Base-by-base conservation (phyloP, 1,140 invertebrate species). In the Spodoptera frugiperda region DNA sequence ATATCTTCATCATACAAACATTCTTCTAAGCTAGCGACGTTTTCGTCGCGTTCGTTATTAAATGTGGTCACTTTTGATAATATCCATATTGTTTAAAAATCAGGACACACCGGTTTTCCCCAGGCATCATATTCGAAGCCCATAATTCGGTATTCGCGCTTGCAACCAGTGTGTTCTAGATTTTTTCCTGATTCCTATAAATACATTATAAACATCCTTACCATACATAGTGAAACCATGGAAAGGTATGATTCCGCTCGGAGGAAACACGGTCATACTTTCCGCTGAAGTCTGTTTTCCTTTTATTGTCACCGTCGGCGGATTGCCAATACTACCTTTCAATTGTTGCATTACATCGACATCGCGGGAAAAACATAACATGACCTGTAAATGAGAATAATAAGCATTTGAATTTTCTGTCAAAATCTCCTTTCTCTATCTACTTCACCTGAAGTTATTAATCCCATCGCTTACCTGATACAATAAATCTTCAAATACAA, bases 191-290 rank as follows among this genome's bases (percentile, higher is more conserved):
- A 3, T 30, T 30, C 5, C 25, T 5, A 5, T 25, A 25, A 25
- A 39, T n/a, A 6, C 8, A 8, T 39, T 39, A 39, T 10, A 39
- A 39, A 39, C 9, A 49, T 9, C 30, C 71, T 74, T 95, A 98
- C 98, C 97, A 94, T 98, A 99, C 98, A 99, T 99, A 9, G 98
- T 97, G 89, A 99, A 99, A 0, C 98, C 98, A 91, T 99, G 98
- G 91, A 99, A 99, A 8, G 98, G 98, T 83, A 99, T 98, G 15
- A 99, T 96, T 5, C 98, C 98, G 94, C 97, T 98, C 0, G 98
- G 98, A 14, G 98, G 98, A 88, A 98, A 98, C 21, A 97, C 95
- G n/a, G 98, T 96, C 19, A 95, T 95, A 79, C 95, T 96, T 79
- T 96, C 96, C 10, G 96, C 85, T 6, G 95, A 95, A 3, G 96